Evolutionary conservation across 2,888 invertebrate genomes (phyloP), one percentile per base, ranked within the genome.

Genomic region (Eupelmus urozonus): DNA sequence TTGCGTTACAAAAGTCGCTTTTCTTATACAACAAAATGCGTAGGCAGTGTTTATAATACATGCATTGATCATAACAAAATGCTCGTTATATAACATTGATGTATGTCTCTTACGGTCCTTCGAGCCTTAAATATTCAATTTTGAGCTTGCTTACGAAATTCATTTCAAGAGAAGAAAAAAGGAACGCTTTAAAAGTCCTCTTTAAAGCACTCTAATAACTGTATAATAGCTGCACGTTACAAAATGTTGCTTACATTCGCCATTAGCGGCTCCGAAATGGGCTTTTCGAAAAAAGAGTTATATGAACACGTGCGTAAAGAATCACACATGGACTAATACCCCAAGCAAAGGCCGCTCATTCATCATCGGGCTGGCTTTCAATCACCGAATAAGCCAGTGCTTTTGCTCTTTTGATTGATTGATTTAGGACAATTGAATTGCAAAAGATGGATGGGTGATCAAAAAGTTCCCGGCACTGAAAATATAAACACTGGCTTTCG

Each of bases 1-100:
- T 71, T 71, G 34, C 51, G 25, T 53, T 60, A 62, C 62, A 27
- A 18, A 71, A 40, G n/a, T 70, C 13, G 23, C 59, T 34, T 60
- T 71, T 51, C n/a, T 71, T 71, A 71, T 71, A 71, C 49, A 71
- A 71, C 51, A 29, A 62, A 5, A 51, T 34, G 51, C 51, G 71
- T 71, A 51, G 71, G 71, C 16, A 45, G 67, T 16, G 25, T 23
- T 40, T 29, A 57, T 57, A 57, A 69, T 69, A 23, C 67, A 25
- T 1, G 57, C 55, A 25, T 57, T 57, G 55, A 69, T 67, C 40
- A 55, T 25, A 67, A 67, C 13, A 42, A 40, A 55, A 55, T 25
- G 16, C 27, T 40, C 27, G 27, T 67, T 67, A 67, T 40, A 42
- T 67, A 67, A 67, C 7, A 20, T 29, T 18, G 20, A 67, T 40